Evolutionary conservation across 2,888 invertebrate genomes (phyloP).

Genomic region (Congeria kusceri): DNA sequence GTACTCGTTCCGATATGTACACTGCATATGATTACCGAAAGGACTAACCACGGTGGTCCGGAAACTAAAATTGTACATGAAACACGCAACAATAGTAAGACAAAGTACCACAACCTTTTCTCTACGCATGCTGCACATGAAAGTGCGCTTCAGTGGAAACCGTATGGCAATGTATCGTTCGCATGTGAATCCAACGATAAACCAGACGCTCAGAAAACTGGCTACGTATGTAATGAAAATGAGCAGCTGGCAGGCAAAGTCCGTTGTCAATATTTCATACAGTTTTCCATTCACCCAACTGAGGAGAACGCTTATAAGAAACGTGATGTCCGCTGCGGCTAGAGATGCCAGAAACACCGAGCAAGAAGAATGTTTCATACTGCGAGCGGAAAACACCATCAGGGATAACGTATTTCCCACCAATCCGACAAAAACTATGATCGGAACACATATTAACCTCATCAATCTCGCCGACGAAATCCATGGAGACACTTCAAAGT

Average conservation of each 20-base stretch:
- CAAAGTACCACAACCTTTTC: constrained; percentile 68
- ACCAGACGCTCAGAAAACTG: constrained; percentile 90
- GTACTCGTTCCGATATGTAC: constrained; percentile 48
- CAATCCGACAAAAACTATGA: constrained; percentile 89
- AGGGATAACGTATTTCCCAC: constrained; percentile 92
- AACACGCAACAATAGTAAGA: constrained; percentile 50
- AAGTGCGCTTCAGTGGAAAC: constrained; percentile 88
- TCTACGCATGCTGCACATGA: constrained; percentile 68
- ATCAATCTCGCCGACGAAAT: constrained; percentile 9
- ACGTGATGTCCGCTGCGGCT: constrained; percentile 87
- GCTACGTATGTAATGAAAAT: constrained; percentile 87
- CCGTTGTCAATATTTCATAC: constrained; percentile 70
- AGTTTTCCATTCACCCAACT: constrained; percentile 71
- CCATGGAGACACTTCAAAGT: not conserved
- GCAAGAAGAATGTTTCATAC: constrained; percentile 90
- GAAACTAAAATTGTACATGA: constrained; percentile 71
- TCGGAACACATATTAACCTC: constrained; percentile 87
- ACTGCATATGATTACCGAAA: constrained; percentile 30
- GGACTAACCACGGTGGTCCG: constrained; percentile 65
- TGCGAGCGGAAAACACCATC: constrained; percentile 90
- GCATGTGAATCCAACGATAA: constrained; percentile 88
- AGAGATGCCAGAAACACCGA: constrained; percentile 92
- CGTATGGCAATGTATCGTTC: constrained; percentile 93
- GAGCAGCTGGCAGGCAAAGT: constrained; percentile 87
- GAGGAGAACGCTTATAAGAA: constrained; percentile 88